Conservation (phyloP, 2,113 vertebrate genomes). For the Tragelaphus strepsiceros region DNA sequence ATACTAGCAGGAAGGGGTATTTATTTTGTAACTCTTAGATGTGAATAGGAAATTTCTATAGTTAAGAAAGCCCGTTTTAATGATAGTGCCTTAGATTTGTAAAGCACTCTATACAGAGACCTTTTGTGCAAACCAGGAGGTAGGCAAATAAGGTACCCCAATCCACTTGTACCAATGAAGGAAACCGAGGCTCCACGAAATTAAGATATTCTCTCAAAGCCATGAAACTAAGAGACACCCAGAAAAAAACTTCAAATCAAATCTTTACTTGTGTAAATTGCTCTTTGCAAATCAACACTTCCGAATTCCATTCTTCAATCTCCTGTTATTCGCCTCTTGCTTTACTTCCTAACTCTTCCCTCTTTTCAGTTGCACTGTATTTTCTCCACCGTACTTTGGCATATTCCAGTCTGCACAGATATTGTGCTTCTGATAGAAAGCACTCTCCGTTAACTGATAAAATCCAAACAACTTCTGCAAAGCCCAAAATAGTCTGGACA, state of each 20-base stretch:
- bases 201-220: background rate
- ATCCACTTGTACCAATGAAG: background rate
- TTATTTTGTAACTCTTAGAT: background rate
- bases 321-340: background rate
- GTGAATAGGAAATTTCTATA: background rate
- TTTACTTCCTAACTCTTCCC: background rate
- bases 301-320: background rate
- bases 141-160: background rate
- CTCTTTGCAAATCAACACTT: background rate
- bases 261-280: background rate
- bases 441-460: slow-evolving; percentile 67
- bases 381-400: background rate
- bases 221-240: background rate
- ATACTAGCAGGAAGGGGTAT: background rate
- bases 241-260: background rate
- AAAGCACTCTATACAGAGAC: background rate
- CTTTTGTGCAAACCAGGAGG: background rate
- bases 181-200: background rate
- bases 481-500: slow-evolving; percentile 79
- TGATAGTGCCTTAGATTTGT: background rate
- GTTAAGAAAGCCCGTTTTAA: background rate
- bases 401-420: slow-evolving; percentile 3
- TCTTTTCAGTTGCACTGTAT: background rate
- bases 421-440: slow-evolving; percentile 58
- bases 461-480: slow-evolving; percentile 71